phyloP scores from a whole-genome alignment of 2,888 invertebrate genomes.

The Gisinianus flammeolus region DNA sequence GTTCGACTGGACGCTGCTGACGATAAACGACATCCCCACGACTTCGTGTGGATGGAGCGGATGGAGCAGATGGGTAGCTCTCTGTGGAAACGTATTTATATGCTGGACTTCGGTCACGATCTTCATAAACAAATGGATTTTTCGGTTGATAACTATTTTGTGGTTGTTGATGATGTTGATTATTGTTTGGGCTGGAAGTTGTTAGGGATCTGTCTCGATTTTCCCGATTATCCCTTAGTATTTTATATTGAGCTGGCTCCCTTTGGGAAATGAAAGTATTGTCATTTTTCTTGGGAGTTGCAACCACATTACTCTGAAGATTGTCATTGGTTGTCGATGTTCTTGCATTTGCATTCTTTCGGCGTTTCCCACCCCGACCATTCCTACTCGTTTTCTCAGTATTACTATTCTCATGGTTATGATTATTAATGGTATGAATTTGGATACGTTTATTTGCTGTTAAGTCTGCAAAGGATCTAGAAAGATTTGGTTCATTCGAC shows the following conservation, averaged over 20 bases:
- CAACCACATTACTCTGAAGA: conserved; percentile 4
- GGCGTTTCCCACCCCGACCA: not conserved
- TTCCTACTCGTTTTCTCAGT: not conserved
- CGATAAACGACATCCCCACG: not conserved
- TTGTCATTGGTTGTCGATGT: not conserved
- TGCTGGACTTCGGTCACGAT: not conserved
- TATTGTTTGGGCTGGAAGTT: too few relatives aligned
- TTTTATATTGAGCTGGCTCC: conserved; percentile 30
- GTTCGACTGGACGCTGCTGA: not conserved
- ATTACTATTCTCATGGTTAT: too few relatives aligned
- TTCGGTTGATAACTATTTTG: not conserved
- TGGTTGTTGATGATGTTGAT: not conserved
- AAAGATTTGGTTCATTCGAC: not conserved
- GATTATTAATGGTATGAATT: not conserved
- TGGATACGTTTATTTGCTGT: not conserved
- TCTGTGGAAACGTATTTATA: conserved; percentile 18
- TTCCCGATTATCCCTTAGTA: conserved; percentile 29
- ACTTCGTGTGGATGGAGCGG: not conserved
- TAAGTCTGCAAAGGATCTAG: not conserved
- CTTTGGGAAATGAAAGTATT: not conserved
- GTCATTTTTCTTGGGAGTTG: not conserved
- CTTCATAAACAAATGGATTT: not conserved
- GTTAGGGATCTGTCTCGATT: conserved; percentile 7
- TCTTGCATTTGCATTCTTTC: not conserved
- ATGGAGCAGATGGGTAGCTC: not conserved